Conservation (phyloP, 2,888 invertebrate genomes). For the Beris chalybata region DNA sequence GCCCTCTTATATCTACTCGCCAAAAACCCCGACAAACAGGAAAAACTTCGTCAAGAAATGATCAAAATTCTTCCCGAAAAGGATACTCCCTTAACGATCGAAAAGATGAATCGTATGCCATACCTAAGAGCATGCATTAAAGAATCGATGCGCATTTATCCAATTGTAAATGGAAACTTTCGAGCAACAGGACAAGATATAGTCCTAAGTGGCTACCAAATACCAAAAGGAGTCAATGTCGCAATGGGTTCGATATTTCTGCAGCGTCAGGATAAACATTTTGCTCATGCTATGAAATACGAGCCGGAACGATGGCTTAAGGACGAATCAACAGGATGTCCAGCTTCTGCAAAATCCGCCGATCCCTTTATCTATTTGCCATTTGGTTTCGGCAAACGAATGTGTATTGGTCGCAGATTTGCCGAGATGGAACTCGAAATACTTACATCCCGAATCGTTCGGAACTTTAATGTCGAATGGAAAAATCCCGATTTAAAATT, state of each 20-base stretch:
- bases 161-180: slow-evolving; percentile 62
- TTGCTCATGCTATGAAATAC: slow-evolving; percentile 63
- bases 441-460: slow-evolving; percentile 54
- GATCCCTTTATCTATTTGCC: slow-evolving; percentile 58
- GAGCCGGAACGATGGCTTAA: slow-evolving; percentile 74
- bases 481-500: slow-evolving; percentile 45
- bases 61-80: slow-evolving; percentile 54
- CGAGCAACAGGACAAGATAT: slow-evolving; percentile 61
- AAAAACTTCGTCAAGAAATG: slow-evolving; percentile 63
- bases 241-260: slow-evolving; percentile 68
- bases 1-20: slow-evolving; percentile 65
- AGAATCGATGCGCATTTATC: slow-evolving; percentile 67
- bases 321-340: slow-evolving; percentile 12
- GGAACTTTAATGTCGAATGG: slow-evolving; percentile 48
- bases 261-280: slow-evolving; percentile 62
- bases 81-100: slow-evolving; percentile 53
- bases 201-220: slow-evolving; percentile 63
- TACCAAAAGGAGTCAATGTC: slow-evolving; percentile 68
- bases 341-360: slow-evolving; percentile 31
- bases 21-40: slow-evolving; percentile 65
- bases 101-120: slow-evolving; percentile 57
- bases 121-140: slow-evolving; percentile 74
- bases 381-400: slow-evolving; percentile 71
- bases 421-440: slow-evolving; percentile 69
- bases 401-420: slow-evolving; percentile 69